Evolutionary conservation across 2,888 invertebrate genomes (phyloP).

Genomic region (Lagria hirta): DNA sequence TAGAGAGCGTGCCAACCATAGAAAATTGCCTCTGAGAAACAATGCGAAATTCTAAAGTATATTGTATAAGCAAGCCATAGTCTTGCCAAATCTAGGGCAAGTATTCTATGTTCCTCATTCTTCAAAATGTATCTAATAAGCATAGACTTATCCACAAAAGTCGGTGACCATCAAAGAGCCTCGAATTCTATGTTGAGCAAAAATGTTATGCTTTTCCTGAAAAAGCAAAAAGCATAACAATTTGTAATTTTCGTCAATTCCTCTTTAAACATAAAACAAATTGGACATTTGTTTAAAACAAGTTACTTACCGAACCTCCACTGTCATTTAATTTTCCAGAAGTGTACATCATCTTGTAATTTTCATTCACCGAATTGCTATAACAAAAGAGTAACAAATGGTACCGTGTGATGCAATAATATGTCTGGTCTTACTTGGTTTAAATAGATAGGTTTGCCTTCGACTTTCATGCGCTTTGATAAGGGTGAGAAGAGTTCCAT

Average conservation of each 20-base stretch:
- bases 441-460: constrained; percentile 16
- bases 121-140: constrained; percentile 7
- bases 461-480: constrained; percentile 7
- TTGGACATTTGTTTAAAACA: constrained; percentile 10
- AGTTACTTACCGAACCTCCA: constrained; percentile 10
- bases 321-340: constrained; percentile 8
- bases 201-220: too few relatives aligned
- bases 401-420: constrained; percentile 7
- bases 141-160: constrained; percentile 13
- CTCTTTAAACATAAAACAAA: constrained; percentile 13
- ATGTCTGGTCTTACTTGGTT: constrained; percentile 15
- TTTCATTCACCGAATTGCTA: constrained; percentile 17
- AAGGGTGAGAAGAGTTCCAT: constrained; percentile 1
- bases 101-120: constrained; percentile 7
- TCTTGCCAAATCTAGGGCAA: constrained; percentile 9
- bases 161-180: constrained; percentile 4
- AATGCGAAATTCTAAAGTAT: constrained; percentile 6
- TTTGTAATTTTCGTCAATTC: constrained; percentile 14
- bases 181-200: constrained; percentile 4
- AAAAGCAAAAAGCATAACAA: constrained; percentile 10
- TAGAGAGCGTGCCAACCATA: too few relatives aligned
- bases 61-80: constrained; percentile 8
- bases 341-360: constrained; percentile 7
- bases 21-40: too few relatives aligned
- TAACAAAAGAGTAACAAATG: constrained; percentile 16